Base-by-base conservation (phyloP, 92 coral and sea anemone genomes). In the Meandrina meandrites region DNA sequence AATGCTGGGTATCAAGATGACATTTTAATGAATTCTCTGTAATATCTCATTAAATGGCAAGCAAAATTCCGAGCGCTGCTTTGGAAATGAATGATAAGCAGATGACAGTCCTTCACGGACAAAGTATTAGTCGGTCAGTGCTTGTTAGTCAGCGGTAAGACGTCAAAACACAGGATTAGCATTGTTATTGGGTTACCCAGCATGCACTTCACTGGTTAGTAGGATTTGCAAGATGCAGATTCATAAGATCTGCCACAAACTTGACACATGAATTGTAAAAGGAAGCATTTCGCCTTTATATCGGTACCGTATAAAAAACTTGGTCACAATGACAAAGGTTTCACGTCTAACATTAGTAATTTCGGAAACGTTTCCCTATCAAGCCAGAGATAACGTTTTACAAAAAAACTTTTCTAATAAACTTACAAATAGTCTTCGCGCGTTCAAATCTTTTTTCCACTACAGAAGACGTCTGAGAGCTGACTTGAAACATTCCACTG, bases 311-410 rank as follows among this genome's bases (percentile, higher is more conserved):
- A 45, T 3, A 28, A 2, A 24, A 54, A 32, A 18, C 14, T 40
- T 35, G 27, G 13, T 27, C 19, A 57, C 37, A 74, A 74, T 37
- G 80, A 57, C 80, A 84, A 68, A 68, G 73, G 72, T 57, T 84
- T 56, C 19, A 56, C 82, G 28, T n/a, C 42, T 31, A 34, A 30
- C 16, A 53, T 51, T 57, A 30, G 7, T 15, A 34, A 27, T 37
- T 84, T 84, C 72, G 31, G 80, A 77, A 85, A 85, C 88, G 82
- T 78, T 62, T 75, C 81, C 83, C 76, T 85, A 85, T 85, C 88
- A 85, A 85, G 88, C 88, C 88, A 85, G 88, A 85, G 88, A 85
- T 9, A 31, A 78, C 88, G 88, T 85, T 66, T 85, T 21, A 54
- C 81, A 51, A 72, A 32, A 31, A 71, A 34, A 71, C 21, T 32